These are phyloP conservation scores for Lasioglossum vierecki DNA, from an alignment of 2,888 invertebrate species.

Conservation along the genomic window DNA sequence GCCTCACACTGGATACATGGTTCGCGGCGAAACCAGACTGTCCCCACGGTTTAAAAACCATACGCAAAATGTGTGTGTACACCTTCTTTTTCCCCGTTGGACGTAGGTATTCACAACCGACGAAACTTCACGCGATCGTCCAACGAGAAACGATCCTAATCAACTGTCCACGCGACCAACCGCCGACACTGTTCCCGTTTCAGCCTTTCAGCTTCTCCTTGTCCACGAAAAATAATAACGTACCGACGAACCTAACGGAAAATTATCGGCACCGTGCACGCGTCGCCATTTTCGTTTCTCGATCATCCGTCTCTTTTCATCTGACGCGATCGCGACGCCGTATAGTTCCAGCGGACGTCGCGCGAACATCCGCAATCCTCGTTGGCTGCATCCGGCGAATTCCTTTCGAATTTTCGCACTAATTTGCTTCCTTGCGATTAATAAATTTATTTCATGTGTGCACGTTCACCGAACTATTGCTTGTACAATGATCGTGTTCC, in stretches of 20 bases:
- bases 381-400: slow-evolving; percentile 18
- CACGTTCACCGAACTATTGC: neutral
- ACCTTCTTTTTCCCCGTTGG: slow-evolving; percentile 1
- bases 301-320: slow-evolving; percentile 46
- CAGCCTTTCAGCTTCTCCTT: slow-evolving; percentile 21
- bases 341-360: slow-evolving; percentile 23
- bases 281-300: slow-evolving; percentile 75
- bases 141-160: neutral
- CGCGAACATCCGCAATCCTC: slow-evolving; percentile 11
- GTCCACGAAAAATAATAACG: slow-evolving; percentile 40
- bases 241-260: slow-evolving; percentile 52
- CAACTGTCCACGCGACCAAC: neutral
- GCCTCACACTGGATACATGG: slow-evolving; percentile 22
- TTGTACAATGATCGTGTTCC: neutral
- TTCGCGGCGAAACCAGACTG: slow-evolving; percentile 28
- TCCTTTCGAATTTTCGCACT: slow-evolving; percentile 21
- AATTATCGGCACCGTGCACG: slow-evolving; percentile 73
- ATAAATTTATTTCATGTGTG: neutral
- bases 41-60: slow-evolving; percentile 53
- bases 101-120: slow-evolving; percentile 6
- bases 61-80: slow-evolving; percentile 50
- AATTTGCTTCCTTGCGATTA: neutral
- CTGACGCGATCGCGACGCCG: slow-evolving; percentile 26
- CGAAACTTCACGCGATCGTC: neutral
- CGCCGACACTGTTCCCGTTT: slow-evolving; percentile 27